These are phyloP conservation scores for Cetoscarus ocellatus DNA, from an alignment of 2,797 vertebrate species.

Conservation along the genomic window DNA sequence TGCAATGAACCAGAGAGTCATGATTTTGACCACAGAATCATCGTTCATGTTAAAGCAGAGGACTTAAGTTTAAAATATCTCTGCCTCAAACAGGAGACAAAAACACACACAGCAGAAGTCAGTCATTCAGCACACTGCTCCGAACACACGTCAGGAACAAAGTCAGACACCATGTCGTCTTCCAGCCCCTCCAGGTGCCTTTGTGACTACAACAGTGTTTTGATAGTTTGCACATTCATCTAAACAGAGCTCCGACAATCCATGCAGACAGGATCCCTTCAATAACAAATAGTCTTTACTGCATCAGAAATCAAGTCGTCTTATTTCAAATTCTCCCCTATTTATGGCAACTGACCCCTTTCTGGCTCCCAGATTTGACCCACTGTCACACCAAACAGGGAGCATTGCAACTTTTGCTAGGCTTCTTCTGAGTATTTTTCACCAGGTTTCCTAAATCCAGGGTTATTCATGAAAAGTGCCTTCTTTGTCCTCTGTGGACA, in stretches of 20 bases:
- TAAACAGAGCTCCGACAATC: slow-evolving; percentile 42
- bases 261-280: slow-evolving; percentile 56
- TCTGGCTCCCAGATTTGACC: too few relatives aligned
- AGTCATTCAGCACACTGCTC: slow-evolving; percentile 50
- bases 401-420: too few relatives aligned
- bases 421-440: too few relatives aligned
- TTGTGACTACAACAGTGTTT: slow-evolving; percentile 52
- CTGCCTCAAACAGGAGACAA: slow-evolving; percentile 38
- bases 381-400: too few relatives aligned
- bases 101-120: slow-evolving; percentile 53
- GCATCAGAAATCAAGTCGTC: neutral
- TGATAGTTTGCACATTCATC: slow-evolving; percentile 54
- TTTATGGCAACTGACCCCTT: too few relatives aligned
- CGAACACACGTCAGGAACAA: slow-evolving; percentile 67
- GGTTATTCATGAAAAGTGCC: too few relatives aligned
- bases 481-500: too few relatives aligned
- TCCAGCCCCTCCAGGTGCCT: slow-evolving; percentile 55
- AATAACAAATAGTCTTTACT: slow-evolving; percentile 46
- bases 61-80: slow-evolving; percentile 56
- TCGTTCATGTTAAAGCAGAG: slow-evolving; percentile 16
- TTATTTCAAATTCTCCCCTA: too few relatives aligned
- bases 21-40: slow-evolving; percentile 42
- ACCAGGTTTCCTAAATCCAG: too few relatives aligned
- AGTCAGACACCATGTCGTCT: slow-evolving; percentile 56
- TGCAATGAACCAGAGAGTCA: slow-evolving; percentile 2